Conservation (phyloP, 2,113 vertebrate species). For the Callithrix jacchus region DNA sequence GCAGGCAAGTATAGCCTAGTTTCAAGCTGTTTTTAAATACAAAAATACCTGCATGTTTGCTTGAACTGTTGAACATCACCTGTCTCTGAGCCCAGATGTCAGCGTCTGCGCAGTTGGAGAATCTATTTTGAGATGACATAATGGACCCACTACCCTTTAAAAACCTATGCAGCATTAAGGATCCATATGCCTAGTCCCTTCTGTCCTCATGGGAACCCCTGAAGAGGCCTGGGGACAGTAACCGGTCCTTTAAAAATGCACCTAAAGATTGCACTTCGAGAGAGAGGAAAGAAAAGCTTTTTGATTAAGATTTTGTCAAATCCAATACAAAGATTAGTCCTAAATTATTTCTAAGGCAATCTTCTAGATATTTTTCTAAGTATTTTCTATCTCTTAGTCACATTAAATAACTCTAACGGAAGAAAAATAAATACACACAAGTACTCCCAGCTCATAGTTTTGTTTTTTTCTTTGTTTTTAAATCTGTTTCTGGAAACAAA, state of each 20-base stretch:
- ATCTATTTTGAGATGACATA: conserved; percentile 56
- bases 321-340: conserved; percentile 39
- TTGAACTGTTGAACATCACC: conserved; percentile 32
- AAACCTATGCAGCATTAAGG: conserved; percentile 20
- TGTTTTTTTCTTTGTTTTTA: background rate
- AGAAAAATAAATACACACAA: conserved; percentile 55
- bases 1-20: conserved; percentile 91
- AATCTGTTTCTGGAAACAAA: conserved; percentile 44
- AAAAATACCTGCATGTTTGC: conserved; percentile 31
- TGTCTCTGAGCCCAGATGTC: background rate
- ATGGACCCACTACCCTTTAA: conserved; percentile 26
- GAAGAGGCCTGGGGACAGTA: conserved; percentile 24
- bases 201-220: conserved; percentile 8
- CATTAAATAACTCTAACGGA: conserved; percentile 36
- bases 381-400: conserved; percentile 49
- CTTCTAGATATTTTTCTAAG: conserved; percentile 48
- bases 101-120: background rate
- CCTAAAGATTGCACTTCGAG: conserved; percentile 50
- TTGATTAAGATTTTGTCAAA: conserved; percentile 71
- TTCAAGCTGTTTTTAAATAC: conserved; percentile 60
- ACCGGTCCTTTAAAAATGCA: conserved; percentile 60
- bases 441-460: conserved; percentile 9
- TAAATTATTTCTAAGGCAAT: conserved; percentile 32
- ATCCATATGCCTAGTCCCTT: background rate
- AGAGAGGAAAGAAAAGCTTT: conserved; percentile 55